Percentiles rank a stretch among this genome's conserved stretches.
phyloP scores from a whole-genome alignment of 1,140 invertebrate genomes.

The Diploscapter pachys region DNA sequence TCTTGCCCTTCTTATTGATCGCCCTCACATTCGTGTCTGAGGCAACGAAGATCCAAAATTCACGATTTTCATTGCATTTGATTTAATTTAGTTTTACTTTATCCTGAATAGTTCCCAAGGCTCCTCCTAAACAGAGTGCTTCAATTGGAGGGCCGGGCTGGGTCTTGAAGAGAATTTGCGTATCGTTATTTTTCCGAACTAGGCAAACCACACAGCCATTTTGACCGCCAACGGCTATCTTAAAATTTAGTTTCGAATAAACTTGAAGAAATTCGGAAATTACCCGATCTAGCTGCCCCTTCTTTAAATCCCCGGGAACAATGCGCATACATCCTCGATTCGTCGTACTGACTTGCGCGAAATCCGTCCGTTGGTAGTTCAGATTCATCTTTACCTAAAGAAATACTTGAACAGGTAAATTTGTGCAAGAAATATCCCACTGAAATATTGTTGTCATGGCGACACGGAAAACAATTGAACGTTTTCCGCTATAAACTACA shows the following conservation, averaged over 20 bases:
- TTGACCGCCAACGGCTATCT: slow-evolving; percentile 74
- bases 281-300: slow-evolving; percentile 13
- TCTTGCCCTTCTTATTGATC: slow-evolving; percentile 82
- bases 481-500: no score
- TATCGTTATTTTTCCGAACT: slow-evolving; percentile 75
- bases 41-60: slow-evolving; percentile 69
- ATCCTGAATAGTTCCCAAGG: slow-evolving; percentile 70
- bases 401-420: no score
- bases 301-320: slow-evolving; percentile 16
- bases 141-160: slow-evolving; percentile 72
- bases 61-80: no score
- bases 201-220: slow-evolving; percentile 78
- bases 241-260: neutral
- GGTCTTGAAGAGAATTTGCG: slow-evolving; percentile 68
- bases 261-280: neutral
- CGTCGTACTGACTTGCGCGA: slow-evolving; percentile 39
- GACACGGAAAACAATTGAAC: no score
- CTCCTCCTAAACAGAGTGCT: slow-evolving; percentile 73
- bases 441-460: no score
- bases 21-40: slow-evolving; percentile 77
- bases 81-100: neutral
- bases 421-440: no score
- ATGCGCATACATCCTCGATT: slow-evolving; percentile 34
- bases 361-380: slow-evolving; percentile 28
- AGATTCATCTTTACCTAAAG: neutral